A percentile compares a stretch with the other conserved stretches of the same genome.
phyloP scores from a whole-genome alignment of 2,888 invertebrate species.

The Apodemia duryi region DNA sequence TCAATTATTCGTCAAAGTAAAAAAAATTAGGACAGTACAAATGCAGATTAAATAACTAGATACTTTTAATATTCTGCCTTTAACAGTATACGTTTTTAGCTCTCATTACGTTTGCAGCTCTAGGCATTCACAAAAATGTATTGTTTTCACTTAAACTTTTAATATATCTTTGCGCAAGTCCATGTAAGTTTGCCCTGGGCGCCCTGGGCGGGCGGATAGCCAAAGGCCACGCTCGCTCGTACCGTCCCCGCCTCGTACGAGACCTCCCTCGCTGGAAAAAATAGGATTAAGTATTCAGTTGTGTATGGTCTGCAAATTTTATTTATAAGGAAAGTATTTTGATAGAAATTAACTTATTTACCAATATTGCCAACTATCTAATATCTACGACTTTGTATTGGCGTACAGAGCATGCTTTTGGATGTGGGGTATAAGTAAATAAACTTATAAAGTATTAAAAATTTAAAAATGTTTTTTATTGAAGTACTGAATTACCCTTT shows the following conservation, averaged over 20 bases:
- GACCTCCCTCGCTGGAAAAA: constrained; percentile 42
- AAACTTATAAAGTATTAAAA: too few relatives aligned
- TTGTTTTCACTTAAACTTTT: constrained; percentile 22
- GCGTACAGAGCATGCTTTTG: too few relatives aligned
- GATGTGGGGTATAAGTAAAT: too few relatives aligned
- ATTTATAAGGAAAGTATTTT: background rate
- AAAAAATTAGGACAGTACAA: too few relatives aligned
- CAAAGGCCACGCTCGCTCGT: constrained; percentile 64
- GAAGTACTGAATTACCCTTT: too few relatives aligned
- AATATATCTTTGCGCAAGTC: constrained; percentile 29
- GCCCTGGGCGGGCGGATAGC: constrained; percentile 59
- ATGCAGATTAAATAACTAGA: too few relatives aligned
- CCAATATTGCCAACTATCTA: too few relatives aligned
- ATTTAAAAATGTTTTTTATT: too few relatives aligned
- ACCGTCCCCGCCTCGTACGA: constrained; percentile 40
- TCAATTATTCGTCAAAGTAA: too few relatives aligned
- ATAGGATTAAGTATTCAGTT: constrained; percentile 33
- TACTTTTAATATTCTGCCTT: background rate
- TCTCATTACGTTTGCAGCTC: background rate
- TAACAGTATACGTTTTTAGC: background rate
- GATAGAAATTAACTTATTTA: too few relatives aligned
- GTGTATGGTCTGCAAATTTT: constrained; percentile 22
- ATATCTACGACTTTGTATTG: too few relatives aligned
- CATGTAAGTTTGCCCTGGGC: constrained; percentile 39
- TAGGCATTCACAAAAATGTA: constrained; percentile 3